Conservation (phyloP, 1,140 invertebrate genomes). For the Solenopsis fugax region DNA sequence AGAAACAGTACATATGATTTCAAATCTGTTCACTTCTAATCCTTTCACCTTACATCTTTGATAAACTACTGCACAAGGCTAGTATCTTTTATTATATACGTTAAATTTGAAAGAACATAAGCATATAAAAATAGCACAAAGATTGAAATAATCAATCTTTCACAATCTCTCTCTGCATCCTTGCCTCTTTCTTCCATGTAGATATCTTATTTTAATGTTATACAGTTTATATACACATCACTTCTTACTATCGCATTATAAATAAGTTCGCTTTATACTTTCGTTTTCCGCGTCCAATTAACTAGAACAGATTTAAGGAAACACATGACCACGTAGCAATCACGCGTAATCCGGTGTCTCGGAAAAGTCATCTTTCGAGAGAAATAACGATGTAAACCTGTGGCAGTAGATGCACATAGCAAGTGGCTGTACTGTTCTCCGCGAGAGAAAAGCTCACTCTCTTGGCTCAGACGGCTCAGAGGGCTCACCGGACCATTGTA, state of each 20-base stretch:
- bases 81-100: not conserved
- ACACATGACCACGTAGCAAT: not conserved
- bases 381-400: conserved; percentile 46
- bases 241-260: not conserved
- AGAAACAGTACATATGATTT: conserved; percentile 5
- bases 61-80: not conserved
- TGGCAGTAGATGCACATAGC: conserved; percentile 39
- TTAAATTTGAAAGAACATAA: not conserved
- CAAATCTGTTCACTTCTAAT: not conserved
- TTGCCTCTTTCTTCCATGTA: not conserved
- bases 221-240: not conserved
- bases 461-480: conserved; percentile 58
- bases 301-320: conserved; percentile 19
- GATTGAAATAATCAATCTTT: not conserved
- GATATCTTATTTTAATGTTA: not conserved
- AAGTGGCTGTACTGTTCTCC: conserved; percentile 27
- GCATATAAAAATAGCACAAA: not conserved
- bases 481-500: conserved; percentile 69
- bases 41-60: not conserved
- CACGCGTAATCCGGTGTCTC: not conserved
- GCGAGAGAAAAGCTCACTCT: conserved; percentile 46
- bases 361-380: conserved; percentile 36
- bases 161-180: not conserved
- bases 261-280: not conserved
- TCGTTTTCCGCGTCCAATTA: not conserved